Percentiles rank a stretch among this genome's conserved stretches.
phyloP scores from a whole-genome alignment of 2,797 vertebrate species.

The Micromesistius poutassou region DNA sequence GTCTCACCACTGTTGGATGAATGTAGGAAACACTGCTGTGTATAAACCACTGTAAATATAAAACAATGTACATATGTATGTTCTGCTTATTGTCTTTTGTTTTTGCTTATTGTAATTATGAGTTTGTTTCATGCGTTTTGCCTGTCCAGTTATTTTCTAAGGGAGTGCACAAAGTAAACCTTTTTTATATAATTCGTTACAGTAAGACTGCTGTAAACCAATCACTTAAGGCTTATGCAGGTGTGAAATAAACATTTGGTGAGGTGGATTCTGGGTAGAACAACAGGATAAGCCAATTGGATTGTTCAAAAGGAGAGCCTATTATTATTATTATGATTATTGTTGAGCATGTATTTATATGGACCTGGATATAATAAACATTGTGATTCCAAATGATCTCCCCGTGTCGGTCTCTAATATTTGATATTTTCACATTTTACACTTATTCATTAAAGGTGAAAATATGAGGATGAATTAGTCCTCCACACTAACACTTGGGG shows the following conservation, averaged over 20 bases:
- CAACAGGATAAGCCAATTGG: neutral
- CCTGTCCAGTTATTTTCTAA: constrained; percentile 42
- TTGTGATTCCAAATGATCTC: constrained; percentile 63
- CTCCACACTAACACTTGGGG: too few species aligned
- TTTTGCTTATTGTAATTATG: constrained; percentile 37
- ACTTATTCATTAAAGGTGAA: constrained; percentile 6
- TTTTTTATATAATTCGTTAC: constrained; percentile 31
- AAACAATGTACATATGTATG: constrained; percentile 54
- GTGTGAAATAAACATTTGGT: neutral
- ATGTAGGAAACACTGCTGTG: constrained; percentile 32
- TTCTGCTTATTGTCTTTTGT: constrained; percentile 28
- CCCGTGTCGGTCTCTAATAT: constrained; percentile 23
- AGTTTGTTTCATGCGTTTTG: constrained; percentile 46
- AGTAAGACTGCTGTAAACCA: constrained; percentile 34
- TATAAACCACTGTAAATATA: constrained; percentile 68
- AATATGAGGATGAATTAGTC: too few species aligned
- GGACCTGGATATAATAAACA: constrained; percentile 75
- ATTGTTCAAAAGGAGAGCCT: neutral
- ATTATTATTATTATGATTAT: constrained; percentile 45
- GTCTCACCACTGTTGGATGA: constrained; percentile 26
- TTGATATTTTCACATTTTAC: neutral
- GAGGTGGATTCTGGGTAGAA: neutral
- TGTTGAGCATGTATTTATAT: constrained; percentile 75
- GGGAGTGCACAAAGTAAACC: constrained; percentile 21
- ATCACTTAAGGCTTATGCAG: constrained; percentile 15